Percentiles rank a stretch among this genome's conserved stretches.
Conservation (phyloP, 2,113 vertebrate genomes). For the Camarhynchus parvulus region DNA sequence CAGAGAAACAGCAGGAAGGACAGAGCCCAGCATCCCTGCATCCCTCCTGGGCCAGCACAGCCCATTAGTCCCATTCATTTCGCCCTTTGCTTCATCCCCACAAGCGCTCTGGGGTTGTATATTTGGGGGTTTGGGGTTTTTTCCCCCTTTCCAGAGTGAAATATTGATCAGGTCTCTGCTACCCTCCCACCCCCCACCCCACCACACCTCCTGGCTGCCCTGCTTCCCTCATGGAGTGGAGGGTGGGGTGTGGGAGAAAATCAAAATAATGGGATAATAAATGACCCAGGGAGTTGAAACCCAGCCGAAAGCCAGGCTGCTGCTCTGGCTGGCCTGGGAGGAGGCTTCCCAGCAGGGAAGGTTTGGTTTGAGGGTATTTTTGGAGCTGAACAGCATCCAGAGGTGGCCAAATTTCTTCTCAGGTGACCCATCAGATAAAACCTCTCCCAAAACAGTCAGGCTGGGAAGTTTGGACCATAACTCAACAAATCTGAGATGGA, state of each 20-base stretch:
- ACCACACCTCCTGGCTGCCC: not conserved
- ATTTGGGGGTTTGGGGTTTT: not conserved
- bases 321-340: not conserved
- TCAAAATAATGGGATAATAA: not conserved
- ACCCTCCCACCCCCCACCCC: no score
- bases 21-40: not conserved
- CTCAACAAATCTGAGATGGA: not conserved
- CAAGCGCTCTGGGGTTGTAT: rapidly evolving
- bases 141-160: not conserved
- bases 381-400: not conserved
- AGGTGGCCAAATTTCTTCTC: not conserved
- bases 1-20: not conserved
- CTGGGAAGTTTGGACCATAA: not conserved
- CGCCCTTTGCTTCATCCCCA: not conserved
- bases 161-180: not conserved
- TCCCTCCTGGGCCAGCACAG: not conserved
- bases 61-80: not conserved
- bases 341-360: not conserved
- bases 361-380: not conserved
- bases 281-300: not conserved
- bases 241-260: not conserved
- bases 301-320: not conserved
- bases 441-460: not conserved
- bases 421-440: not conserved
- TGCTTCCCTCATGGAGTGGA: not conserved